Percentiles rank a stretch among this genome's conserved stretches.
phyloP scores from a whole-genome alignment of 2,888 invertebrate species.

The Dryobotodes eremita region DNA sequence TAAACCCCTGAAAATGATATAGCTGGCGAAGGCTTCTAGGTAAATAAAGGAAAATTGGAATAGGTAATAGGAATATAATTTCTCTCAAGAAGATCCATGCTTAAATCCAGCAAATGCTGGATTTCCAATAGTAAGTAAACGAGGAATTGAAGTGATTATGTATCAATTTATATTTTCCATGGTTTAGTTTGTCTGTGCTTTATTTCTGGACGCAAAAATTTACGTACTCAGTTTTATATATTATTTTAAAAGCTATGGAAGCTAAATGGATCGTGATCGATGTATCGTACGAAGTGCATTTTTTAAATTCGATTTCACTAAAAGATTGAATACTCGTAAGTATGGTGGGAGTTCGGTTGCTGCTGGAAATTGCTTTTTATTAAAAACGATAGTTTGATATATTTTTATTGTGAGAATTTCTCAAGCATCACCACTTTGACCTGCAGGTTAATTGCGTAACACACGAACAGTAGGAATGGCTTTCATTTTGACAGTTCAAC shows the following conservation, averaged over 20 bases:
- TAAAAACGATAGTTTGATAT: not conserved
- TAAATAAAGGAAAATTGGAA: no score
- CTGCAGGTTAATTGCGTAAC: no score
- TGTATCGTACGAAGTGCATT: slow-evolving; percentile 1
- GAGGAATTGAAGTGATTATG: slow-evolving; percentile 37
- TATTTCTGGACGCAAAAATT: slow-evolving; percentile 36
- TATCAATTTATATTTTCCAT: slow-evolving; percentile 36
- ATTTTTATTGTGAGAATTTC: not conserved
- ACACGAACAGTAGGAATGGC: no score
- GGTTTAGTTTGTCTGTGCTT: slow-evolving; percentile 24
- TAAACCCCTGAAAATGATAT: not conserved
- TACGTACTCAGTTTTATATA: slow-evolving; percentile 5
- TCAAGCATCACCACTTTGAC: no score
- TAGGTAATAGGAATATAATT: slow-evolving; percentile 1
- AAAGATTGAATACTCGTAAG: slow-evolving; percentile 19
- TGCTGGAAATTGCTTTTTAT: no score
- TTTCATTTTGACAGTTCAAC: no score
- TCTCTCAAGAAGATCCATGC: slow-evolving; percentile 15
- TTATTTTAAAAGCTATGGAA: slow-evolving; percentile 25
- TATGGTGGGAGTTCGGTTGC: not conserved
- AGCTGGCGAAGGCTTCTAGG: not conserved
- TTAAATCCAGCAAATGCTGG: not conserved
- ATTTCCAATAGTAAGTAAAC: slow-evolving; percentile 30
- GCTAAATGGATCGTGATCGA: slow-evolving; percentile 27
- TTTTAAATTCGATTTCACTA: not conserved